Evolutionary conservation across 2,888 invertebrate species (phyloP).

Genomic region (Proisotoma minuta): DNA sequence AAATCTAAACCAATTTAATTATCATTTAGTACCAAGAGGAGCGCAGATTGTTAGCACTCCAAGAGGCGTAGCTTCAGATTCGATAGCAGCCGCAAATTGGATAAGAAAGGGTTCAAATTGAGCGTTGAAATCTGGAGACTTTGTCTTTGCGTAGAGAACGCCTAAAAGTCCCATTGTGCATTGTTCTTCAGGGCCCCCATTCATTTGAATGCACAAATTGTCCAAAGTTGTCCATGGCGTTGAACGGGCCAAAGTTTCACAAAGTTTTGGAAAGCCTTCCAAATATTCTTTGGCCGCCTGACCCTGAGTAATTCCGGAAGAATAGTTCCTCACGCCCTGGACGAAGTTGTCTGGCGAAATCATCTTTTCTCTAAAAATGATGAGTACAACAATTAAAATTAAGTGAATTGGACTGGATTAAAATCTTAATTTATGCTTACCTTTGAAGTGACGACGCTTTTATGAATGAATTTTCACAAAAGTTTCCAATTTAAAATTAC

Average conservation of each 20-base stretch:
- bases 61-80: not conserved
- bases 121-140: constrained; percentile 29
- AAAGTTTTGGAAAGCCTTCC: not conserved
- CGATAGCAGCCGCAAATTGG: constrained; percentile 28
- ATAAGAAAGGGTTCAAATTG: constrained; percentile 34
- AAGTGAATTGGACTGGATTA: too few species aligned
- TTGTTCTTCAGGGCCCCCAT: not conserved
- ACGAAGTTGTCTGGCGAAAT: not conserved
- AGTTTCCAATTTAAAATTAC: too few species aligned
- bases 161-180: constrained; percentile 28
- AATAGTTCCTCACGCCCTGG: not conserved
- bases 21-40: not conserved
- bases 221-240: not conserved
- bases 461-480: too few species aligned
- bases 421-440: too few species aligned
- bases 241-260: not conserved
- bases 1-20: not conserved
- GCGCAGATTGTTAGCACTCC: not conserved
- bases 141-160: constrained; percentile 38
- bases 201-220: not conserved
- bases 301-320: not conserved
- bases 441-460: too few species aligned
- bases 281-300: constrained; percentile 5
- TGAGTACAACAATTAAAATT: too few species aligned
- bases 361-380: too few species aligned